Conservation (phyloP, 2,888 invertebrate genomes). For the Aromia moschata region DNA sequence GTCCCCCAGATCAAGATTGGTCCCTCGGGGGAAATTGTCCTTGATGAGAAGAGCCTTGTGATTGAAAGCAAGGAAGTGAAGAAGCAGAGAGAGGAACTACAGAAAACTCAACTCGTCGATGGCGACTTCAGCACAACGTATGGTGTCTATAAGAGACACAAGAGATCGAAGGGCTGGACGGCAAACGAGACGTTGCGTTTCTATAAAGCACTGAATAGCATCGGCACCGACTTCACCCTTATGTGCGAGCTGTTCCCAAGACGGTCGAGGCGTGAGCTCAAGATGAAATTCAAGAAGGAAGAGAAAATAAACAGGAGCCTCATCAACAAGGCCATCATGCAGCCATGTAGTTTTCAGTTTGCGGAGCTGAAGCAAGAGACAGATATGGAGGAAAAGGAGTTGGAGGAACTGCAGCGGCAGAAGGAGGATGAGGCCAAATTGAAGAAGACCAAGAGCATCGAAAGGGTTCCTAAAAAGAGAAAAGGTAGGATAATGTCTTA, state of each 20-base stretch:
- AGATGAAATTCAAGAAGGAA: constrained; percentile 93
- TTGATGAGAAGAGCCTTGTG: constrained; percentile 86
- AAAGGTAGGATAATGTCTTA: constrained; percentile 25
- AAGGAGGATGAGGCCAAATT: constrained; percentile 36
- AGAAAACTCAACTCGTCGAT: constrained; percentile 72
- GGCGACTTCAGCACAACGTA: constrained; percentile 67
- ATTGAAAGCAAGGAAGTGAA: constrained; percentile 77
- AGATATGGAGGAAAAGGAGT: constrained; percentile 63
- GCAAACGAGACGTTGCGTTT: constrained; percentile 87
- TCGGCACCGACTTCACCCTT: constrained; percentile 92
- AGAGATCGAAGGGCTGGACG: constrained; percentile 78
- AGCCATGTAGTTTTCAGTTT: constrained; percentile 75
- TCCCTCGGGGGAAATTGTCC: constrained; percentile 82
- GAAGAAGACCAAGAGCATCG: constrained; percentile 22
- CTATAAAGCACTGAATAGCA: constrained; percentile 86
- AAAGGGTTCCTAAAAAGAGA: constrained; percentile 25
- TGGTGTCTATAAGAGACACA: constrained; percentile 74
- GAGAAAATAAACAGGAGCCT: constrained; percentile 78
- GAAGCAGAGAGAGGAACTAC: constrained; percentile 70
- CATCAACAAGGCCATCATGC: constrained; percentile 79
- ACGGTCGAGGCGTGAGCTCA: constrained; percentile 82
- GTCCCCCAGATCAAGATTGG: constrained; percentile 89
- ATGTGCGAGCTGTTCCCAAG: constrained; percentile 85
- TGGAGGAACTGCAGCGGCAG: constrained; percentile 49
- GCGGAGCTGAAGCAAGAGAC: constrained; percentile 69